A percentile compares a stretch with the other conserved stretches of the same genome.
These are phyloP conservation scores for Zootoca vivipara DNA, from an alignment of 2,113 vertebrate species.

Conservation along the genomic window DNA sequence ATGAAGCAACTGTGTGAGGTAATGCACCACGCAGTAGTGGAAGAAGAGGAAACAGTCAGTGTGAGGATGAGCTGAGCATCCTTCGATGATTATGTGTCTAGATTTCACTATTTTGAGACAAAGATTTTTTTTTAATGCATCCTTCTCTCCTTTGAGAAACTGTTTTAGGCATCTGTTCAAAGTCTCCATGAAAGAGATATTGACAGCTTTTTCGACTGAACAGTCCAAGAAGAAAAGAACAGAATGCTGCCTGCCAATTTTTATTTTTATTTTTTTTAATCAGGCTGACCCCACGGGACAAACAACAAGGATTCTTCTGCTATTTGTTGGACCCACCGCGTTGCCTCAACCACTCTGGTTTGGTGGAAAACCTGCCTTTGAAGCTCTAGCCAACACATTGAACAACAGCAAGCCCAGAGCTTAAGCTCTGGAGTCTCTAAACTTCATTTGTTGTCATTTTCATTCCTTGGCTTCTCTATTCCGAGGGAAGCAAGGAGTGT, in stretches of 20 bases:
- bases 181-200: constrained; percentile 59
- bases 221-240: constrained; percentile 63
- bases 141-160: constrained; percentile 68
- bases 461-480: neutral
- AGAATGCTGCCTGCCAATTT: constrained; percentile 42
- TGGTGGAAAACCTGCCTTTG: constrained; percentile 47
- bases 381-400: constrained; percentile 20
- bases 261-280: too few relatives aligned
- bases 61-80: constrained; percentile 53
- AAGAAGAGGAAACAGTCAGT: constrained; percentile 52
- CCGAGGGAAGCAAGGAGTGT: neutral
- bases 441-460: neutral
- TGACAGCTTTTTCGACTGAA: constrained; percentile 66
- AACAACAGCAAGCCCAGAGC: neutral
- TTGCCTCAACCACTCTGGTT: constrained; percentile 47
- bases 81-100: constrained; percentile 60
- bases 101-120: constrained; percentile 63
- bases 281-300: constrained; percentile 56
- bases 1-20: constrained; percentile 73
- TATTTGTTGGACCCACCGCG: neutral
- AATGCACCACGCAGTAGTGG: constrained; percentile 58
- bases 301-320: constrained; percentile 35
- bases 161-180: constrained; percentile 73
- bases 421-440: neutral
- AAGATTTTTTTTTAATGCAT: constrained; percentile 13